phyloP scores from a whole-genome alignment of 2,113 vertebrate species.

The Octodon degus region DNA sequence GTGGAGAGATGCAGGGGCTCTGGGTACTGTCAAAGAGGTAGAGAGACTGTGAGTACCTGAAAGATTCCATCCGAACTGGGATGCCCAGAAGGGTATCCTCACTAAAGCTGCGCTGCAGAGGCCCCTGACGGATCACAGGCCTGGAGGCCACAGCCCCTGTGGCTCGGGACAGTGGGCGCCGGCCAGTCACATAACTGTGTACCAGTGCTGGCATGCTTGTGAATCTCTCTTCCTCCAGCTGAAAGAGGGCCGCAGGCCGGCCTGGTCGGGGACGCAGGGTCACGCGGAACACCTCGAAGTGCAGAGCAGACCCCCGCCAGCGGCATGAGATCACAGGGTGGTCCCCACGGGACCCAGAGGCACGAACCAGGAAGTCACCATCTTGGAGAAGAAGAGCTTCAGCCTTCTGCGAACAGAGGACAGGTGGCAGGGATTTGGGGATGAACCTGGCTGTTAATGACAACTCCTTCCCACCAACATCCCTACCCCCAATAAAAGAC shows the following conservation, averaged over 20 bases:
- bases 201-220: conserved; percentile 91
- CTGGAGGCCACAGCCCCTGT: conserved; percentile 90
- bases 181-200: conserved; percentile 88
- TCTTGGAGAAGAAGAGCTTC: conserved; percentile 89
- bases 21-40: fast-evolving
- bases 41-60: conserved; percentile 79
- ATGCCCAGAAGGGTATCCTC: conserved; percentile 63
- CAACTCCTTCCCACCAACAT: fast-evolving
- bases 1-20: not conserved
- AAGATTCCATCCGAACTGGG: conserved; percentile 39
- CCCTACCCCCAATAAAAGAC: not conserved
- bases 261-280: conserved; percentile 91
- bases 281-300: conserved; percentile 92
- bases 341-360: conserved; percentile 80
- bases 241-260: conserved; percentile 89
- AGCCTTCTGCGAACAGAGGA: conserved; percentile 84
- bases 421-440: not conserved
- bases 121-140: conserved; percentile 87
- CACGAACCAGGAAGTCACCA: conserved; percentile 92
- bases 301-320: conserved; percentile 88
- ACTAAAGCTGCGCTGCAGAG: conserved; percentile 79
- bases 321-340: conserved; percentile 90
- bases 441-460: not conserved
- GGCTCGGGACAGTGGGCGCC: conserved; percentile 87
- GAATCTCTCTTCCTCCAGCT: conserved; percentile 93